Conservation (phyloP, 2,113 vertebrate species). For the Paracanthobrama guichenoti region DNA sequence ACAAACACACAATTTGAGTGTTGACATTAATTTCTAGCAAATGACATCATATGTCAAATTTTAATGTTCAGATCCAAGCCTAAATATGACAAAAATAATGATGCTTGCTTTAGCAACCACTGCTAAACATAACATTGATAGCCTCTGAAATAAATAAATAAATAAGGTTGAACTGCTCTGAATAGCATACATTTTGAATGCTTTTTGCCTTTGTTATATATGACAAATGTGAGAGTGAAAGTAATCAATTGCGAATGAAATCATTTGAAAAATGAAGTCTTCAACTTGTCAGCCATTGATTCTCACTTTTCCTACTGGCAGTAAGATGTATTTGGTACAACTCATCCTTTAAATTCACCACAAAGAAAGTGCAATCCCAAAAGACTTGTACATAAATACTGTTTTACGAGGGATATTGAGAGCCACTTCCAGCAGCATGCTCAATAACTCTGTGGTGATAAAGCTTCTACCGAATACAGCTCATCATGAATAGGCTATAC, state of each 20-base stretch:
- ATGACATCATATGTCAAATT: background rate
- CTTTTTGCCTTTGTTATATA: background rate
- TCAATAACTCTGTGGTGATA: conserved; percentile 2
- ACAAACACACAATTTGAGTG: background rate
- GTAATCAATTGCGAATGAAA: background rate
- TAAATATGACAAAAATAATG: background rate
- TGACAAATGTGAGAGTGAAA: background rate
- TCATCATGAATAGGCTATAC: background rate
- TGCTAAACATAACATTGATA: background rate
- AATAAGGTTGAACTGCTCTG: background rate
- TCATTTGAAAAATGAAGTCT: background rate
- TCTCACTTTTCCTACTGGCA: background rate
- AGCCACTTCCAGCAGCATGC: background rate
- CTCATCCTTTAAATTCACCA: conserved; percentile 12
- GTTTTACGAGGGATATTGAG: conserved; percentile 25
- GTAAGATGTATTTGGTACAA: conserved; percentile 25
- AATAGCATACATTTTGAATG: background rate
- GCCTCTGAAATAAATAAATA: background rate
- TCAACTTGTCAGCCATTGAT: conserved; percentile 9
- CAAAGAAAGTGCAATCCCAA: conserved; percentile 24
- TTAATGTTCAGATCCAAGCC: background rate
- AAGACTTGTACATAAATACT: conserved; percentile 22
- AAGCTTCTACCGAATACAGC: conserved; percentile 3
- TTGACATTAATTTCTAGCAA: background rate
- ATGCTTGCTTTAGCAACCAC: background rate